phyloP scores from a whole-genome alignment of 2,797 vertebrate species.

The Enteromius viviparus region DNA sequence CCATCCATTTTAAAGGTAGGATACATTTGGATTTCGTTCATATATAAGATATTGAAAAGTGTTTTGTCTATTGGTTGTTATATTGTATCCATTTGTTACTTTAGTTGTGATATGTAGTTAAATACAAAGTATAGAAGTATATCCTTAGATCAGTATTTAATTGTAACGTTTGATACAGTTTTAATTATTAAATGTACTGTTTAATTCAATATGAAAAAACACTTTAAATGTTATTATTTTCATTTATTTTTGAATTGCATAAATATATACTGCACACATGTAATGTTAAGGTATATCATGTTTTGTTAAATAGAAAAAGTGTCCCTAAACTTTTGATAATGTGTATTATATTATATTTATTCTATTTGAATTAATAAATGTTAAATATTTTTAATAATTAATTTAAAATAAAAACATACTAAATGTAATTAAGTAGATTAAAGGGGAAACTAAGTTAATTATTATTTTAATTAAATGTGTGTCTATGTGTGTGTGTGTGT shows the following conservation, averaged over 20 bases:
- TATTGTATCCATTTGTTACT: background rate
- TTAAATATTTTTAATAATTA: background rate
- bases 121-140: background rate
- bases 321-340: background rate
- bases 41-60: background rate
- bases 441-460: background rate
- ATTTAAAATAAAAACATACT: background rate
- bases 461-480: background rate
- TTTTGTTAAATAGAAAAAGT: background rate
- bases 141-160: background rate
- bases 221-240: too few species aligned
- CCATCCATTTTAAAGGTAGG: constrained; percentile 46
- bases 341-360: background rate
- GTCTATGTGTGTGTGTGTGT: background rate
- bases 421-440: background rate
- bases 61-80: background rate
- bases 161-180: background rate
- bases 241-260: too few species aligned
- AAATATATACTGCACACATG: too few species aligned
- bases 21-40: background rate
- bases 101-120: background rate
- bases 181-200: background rate
- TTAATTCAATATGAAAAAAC: too few species aligned
- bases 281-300: background rate
- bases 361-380: background rate